Evolutionary conservation across 1,140 invertebrate species (phyloP).

Genomic region (Elysia chlorotica): DNA sequence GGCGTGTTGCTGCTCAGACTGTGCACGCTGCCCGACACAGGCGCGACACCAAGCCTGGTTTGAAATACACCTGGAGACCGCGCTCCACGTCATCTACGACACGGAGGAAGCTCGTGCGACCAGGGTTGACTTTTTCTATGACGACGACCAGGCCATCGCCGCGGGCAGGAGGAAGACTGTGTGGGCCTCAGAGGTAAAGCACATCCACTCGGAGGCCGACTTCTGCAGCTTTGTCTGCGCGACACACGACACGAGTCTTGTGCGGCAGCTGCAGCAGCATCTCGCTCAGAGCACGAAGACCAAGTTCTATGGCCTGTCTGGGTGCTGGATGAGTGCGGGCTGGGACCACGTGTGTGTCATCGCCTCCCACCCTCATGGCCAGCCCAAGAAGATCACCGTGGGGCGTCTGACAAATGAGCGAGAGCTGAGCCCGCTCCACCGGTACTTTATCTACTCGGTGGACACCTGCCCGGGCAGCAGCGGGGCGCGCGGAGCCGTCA

Average conservation of each 20-base stretch:
- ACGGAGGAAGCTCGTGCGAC: neutral
- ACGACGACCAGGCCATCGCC: neutral
- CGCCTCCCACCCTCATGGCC: neutral
- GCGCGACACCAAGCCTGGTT: neutral
- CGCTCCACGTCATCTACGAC: neutral
- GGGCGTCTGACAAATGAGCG: neutral
- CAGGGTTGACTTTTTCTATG: neutral
- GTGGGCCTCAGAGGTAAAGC: neutral
- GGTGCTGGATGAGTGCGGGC: too few relatives aligned
- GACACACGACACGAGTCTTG: neutral
- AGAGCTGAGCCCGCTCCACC: neutral
- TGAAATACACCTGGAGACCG: neutral
- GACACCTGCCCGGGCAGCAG: neutral
- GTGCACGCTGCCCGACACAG: neutral
- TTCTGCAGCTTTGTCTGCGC: neutral
- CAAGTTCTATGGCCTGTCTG: too few relatives aligned
- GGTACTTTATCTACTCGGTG: neutral
- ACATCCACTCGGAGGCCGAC: neutral
- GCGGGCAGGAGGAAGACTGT: neutral
- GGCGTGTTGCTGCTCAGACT: neutral
- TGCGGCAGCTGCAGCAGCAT: neutral
- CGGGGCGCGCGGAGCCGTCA: too few relatives aligned
- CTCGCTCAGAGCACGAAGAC: neutral
- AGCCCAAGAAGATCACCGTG: neutral
- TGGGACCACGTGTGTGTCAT: too few relatives aligned